phyloP scores from a whole-genome alignment of 2,113 vertebrate genomes.

The Pao palembangensis region DNA sequence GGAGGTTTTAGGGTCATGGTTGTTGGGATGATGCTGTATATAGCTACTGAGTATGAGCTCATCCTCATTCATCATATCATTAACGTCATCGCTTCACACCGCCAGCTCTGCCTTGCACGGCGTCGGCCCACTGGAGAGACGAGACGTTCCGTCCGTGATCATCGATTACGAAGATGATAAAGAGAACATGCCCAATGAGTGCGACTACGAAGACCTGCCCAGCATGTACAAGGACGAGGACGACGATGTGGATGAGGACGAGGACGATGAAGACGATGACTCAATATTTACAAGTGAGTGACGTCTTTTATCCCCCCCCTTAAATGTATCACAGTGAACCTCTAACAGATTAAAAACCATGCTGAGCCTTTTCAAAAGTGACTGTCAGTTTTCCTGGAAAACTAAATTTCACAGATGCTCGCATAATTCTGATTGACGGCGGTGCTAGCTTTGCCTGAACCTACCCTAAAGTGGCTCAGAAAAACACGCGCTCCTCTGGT shows the following conservation, averaged over 20 bases:
- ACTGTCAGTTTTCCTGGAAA: neutral
- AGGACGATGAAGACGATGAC: slow-evolving; percentile 84
- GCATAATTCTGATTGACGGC: slow-evolving; percentile 11
- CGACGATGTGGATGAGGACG: slow-evolving; percentile 82
- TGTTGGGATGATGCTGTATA: neutral
- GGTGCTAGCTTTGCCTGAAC: slow-evolving; percentile 10
- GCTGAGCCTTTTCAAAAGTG: neutral
- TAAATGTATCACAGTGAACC: neutral
- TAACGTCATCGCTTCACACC: slow-evolving; percentile 3
- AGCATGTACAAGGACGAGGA: slow-evolving; percentile 90
- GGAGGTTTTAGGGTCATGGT: neutral
- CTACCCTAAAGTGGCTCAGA: slow-evolving; percentile 15
- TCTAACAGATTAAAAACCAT: neutral
- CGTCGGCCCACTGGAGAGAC: slow-evolving; percentile 82
- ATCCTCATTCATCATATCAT: neutral
- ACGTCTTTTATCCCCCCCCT: neutral
- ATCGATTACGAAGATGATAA: slow-evolving; percentile 97
- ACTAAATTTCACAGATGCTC: slow-evolving; percentile 17
- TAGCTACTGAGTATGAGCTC: neutral
- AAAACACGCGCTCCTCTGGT: slow-evolving; percentile 11
- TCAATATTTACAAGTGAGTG: slow-evolving; percentile 86
- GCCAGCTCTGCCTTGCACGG: slow-evolving; percentile 85
- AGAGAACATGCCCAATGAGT: slow-evolving; percentile 95
- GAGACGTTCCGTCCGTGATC: slow-evolving; percentile 92
- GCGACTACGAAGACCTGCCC: slow-evolving; percentile 90